Evolutionary conservation across 2,797 vertebrate species (phyloP).

Genomic region (Telmatherina bonti): DNA sequence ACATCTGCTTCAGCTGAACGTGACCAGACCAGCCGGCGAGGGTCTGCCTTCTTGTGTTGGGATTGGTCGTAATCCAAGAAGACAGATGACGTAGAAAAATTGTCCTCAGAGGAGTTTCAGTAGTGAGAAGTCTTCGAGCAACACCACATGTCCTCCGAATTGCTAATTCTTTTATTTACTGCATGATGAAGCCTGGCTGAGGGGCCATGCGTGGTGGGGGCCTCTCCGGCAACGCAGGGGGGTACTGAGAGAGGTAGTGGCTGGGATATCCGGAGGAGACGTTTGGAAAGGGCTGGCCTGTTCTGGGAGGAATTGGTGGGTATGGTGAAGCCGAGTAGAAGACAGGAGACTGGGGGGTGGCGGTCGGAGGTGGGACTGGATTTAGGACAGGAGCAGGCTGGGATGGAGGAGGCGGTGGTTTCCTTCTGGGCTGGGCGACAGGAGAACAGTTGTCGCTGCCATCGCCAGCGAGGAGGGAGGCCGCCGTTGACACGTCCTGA

Average conservation of each 20-base stretch:
- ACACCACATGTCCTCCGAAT: slow-evolving; percentile 20
- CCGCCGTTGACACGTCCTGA: slow-evolving; percentile 63
- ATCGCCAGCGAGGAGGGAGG: slow-evolving; percentile 67
- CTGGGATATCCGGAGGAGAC: slow-evolving; percentile 83
- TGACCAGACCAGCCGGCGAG: slow-evolving; percentile 50
- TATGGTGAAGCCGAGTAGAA: slow-evolving; percentile 82
- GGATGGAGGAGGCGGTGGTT: slow-evolving; percentile 87
- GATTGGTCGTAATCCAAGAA: slow-evolving; percentile 49
- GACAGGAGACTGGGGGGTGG: slow-evolving; percentile 69
- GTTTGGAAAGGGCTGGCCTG: slow-evolving; percentile 78
- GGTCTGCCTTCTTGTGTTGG: slow-evolving; percentile 39
- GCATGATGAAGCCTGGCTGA: slow-evolving; percentile 94
- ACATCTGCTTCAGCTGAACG: slow-evolving; percentile 51
- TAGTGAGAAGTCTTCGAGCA: slow-evolving; percentile 57
- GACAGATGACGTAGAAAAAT: slow-evolving; percentile 47
- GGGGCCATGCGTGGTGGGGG: slow-evolving; percentile 86
- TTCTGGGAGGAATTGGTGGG: slow-evolving; percentile 91
- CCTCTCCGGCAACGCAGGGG: slow-evolving; percentile 90
- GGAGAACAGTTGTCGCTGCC: slow-evolving; percentile 76
- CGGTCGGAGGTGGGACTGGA: slow-evolving; percentile 51
- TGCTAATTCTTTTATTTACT: slow-evolving; percentile 80
- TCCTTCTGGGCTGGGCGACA: slow-evolving; percentile 83
- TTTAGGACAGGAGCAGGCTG: slow-evolving; percentile 83
- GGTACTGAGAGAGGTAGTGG: slow-evolving; percentile 85
- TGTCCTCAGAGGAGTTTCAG: slow-evolving; percentile 55